Conservation (phyloP, 2,888 invertebrate species). For the Amphipyra tragopoginis region DNA sequence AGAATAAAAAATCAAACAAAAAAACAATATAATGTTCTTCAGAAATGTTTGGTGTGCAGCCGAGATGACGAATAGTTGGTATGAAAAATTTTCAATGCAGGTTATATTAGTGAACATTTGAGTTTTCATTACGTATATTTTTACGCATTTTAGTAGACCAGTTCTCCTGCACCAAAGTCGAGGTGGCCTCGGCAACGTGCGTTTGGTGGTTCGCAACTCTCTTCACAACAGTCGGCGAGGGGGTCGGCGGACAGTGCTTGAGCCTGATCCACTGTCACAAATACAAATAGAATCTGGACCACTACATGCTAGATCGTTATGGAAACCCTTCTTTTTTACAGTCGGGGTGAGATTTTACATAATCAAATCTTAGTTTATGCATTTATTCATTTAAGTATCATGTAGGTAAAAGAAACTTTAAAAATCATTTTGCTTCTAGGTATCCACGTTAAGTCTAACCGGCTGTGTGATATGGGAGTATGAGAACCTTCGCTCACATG, state of each 20-base stretch:
- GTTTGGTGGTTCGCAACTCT: conserved; percentile 75
- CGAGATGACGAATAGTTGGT: conserved; percentile 80
- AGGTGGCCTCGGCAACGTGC: conserved; percentile 60
- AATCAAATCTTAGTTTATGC: no score
- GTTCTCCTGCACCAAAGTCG: conserved; percentile 64
- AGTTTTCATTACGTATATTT: conserved; percentile 29
- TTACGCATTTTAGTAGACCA: conserved; percentile 64
- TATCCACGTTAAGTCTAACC: conserved; percentile 92
- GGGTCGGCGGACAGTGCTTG: conserved; percentile 65
- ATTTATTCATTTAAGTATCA: no score
- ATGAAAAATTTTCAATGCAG: conserved; percentile 47
- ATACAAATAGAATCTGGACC: conserved; percentile 81
- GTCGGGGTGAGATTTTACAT: conserved; percentile 86
- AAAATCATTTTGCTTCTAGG: conserved; percentile 77
- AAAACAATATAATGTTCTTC: conserved; percentile 79
- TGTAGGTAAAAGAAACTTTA: neutral
- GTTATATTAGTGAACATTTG: conserved; percentile 24
- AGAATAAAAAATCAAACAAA: conserved; percentile 47
- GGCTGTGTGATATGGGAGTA: conserved; percentile 97
- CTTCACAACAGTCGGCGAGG: conserved; percentile 77
- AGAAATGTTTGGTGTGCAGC: conserved; percentile 81
- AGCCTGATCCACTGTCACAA: conserved; percentile 81
- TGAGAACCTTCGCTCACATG: conserved; percentile 91
- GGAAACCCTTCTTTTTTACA: conserved; percentile 92
- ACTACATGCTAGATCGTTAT: conserved; percentile 81